Evolutionary conservation across 2,888 invertebrate species (phyloP).

Genomic region (Limnephilus auricula): DNA sequence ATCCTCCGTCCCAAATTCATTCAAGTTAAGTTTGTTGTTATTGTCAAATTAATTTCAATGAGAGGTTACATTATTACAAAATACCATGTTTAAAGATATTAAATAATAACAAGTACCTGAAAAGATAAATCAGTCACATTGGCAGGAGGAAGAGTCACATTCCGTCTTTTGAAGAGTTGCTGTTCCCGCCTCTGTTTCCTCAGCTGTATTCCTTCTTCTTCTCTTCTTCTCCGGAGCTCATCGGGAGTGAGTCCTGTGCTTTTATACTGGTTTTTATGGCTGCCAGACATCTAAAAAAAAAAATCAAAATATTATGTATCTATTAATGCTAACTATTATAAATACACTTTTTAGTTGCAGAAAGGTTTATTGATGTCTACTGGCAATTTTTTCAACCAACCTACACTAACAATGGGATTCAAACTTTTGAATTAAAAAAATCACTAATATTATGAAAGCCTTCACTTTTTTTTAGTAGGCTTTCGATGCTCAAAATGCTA

Average conservation of each 20-base stretch:
- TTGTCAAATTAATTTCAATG: background rate
- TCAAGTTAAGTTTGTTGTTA: too few species aligned
- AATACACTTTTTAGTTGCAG: background rate
- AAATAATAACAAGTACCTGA: conserved; percentile 36
- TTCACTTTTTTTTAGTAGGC: background rate
- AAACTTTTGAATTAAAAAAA: background rate
- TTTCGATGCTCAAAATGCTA: background rate
- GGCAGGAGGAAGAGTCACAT: conserved; percentile 80
- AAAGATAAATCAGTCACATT: conserved; percentile 52
- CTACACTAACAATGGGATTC: background rate
- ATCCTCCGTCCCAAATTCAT: too few species aligned
- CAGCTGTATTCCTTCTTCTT: conserved; percentile 97
- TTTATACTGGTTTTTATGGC: conserved; percentile 95
- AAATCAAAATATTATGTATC: background rate
- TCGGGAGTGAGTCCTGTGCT: conserved; percentile 94
- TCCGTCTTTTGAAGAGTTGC: conserved; percentile 93
- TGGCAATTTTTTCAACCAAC: background rate
- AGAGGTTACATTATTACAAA: background rate
- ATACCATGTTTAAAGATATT: background rate
- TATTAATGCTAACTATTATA: background rate
- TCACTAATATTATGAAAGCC: background rate
- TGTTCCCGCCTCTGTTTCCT: conserved; percentile 97
- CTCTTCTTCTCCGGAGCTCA: conserved; percentile 92
- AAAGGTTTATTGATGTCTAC: background rate
- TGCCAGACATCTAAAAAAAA: conserved; percentile 88